Conservation (phyloP, 2,888 invertebrate species). For the Syrphus vitripennis region DNA sequence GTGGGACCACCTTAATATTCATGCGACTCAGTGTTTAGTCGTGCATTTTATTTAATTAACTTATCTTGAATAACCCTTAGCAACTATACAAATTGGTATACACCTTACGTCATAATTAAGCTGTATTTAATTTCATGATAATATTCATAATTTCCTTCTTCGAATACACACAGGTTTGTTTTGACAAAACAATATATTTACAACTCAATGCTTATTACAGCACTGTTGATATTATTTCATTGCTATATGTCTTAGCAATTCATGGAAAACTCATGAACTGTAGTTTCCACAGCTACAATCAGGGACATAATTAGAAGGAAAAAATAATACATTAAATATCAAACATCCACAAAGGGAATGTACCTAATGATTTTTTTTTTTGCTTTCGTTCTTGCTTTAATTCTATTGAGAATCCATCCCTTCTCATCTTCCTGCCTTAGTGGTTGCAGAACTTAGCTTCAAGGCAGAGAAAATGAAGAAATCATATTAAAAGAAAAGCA, state of each 20-base stretch:
- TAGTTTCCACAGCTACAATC: slow-evolving; percentile 8
- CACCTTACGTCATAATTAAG: background rate
- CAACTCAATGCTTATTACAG: background rate
- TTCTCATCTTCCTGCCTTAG: background rate
- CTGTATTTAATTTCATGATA: background rate
- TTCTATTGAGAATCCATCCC: slow-evolving; percentile 2
- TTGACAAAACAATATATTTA: background rate
- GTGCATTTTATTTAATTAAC: too few relatives aligned
- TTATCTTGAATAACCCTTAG: too few relatives aligned
- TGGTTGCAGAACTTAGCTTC: slow-evolving; percentile 5
- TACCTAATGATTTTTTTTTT: background rate
- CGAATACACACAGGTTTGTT: too few relatives aligned
- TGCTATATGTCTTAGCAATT: background rate
- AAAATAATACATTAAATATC: slow-evolving; percentile 29
- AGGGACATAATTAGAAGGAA: slow-evolving; percentile 32
- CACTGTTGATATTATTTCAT: background rate
- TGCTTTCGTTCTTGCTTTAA: background rate
- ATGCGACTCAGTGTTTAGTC: too few relatives aligned
- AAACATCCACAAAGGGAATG: background rate
- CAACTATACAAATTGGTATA: too few relatives aligned
- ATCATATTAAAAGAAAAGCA: background rate
- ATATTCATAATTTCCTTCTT: background rate
- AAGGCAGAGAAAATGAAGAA: background rate
- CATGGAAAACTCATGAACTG: slow-evolving; percentile 16
- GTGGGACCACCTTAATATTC: too few relatives aligned